Conservation (phyloP, 2,797 vertebrate species). For the Eleutherodactylus coqui region DNA sequence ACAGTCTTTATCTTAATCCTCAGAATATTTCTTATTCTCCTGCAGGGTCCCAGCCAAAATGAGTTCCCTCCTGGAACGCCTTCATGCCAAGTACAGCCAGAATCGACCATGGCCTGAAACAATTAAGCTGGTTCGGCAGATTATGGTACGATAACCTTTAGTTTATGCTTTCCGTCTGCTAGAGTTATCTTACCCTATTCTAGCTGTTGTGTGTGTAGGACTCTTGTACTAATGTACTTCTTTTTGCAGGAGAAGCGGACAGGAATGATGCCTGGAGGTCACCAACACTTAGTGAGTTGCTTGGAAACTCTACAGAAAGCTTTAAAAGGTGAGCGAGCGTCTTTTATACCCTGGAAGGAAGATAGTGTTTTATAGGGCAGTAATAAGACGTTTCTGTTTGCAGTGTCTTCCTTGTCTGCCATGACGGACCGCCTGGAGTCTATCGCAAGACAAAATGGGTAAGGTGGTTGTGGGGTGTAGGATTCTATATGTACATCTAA, state of each 20-base stretch:
- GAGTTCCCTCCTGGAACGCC: constrained; percentile 88
- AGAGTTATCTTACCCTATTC: too few relatives aligned
- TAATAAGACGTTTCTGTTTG: neutral
- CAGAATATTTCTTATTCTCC: neutral
- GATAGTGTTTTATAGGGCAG: neutral
- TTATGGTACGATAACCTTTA: constrained; percentile 84
- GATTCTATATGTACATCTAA: too few relatives aligned
- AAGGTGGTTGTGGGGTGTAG: constrained; percentile 62
- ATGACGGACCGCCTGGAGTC: constrained; percentile 98
- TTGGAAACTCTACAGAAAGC: constrained; percentile 96
- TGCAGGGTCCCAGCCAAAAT: constrained; percentile 74
- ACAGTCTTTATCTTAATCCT: neutral
- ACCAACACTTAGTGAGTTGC: constrained; percentile 92
- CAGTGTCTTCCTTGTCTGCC: constrained; percentile 93
- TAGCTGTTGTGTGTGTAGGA: neutral
- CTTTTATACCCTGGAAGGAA: neutral
- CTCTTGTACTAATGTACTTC: neutral
- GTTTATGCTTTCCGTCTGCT: neutral
- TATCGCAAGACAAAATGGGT: constrained; percentile 96
- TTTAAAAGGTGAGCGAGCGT: constrained; percentile 89
- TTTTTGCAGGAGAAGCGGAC: constrained; percentile 89
- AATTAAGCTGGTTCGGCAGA: constrained; percentile 93
- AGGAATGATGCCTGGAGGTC: constrained; percentile 88
- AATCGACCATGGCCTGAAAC: constrained; percentile 96
- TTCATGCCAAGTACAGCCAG: constrained; percentile 93